A percentile compares a stretch with the other conserved stretches of the same genome.
phyloP scores from a whole-genome alignment of 2,888 invertebrate species.

The Meandrusa payeni region DNA sequence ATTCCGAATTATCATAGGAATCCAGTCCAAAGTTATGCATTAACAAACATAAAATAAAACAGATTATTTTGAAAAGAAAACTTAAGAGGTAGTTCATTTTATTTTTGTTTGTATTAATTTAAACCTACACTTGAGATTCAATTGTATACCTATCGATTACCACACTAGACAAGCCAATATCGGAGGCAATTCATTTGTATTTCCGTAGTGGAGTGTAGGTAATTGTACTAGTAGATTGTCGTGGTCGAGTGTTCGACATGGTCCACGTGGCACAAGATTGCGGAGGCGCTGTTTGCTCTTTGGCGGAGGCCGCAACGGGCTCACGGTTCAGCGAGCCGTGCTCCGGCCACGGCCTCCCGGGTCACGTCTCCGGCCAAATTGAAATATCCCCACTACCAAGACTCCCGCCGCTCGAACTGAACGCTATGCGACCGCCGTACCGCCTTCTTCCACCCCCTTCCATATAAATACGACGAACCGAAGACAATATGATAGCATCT shows the following conservation, averaged over 20 bases:
- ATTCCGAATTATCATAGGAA: no score
- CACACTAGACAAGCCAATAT: slow-evolving; percentile 27
- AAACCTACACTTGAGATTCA: no score
- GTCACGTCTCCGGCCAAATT: slow-evolving; percentile 77
- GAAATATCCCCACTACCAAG: slow-evolving; percentile 71
- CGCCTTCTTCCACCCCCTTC: slow-evolving; percentile 29
- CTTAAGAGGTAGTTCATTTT: no score
- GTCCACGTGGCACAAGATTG: slow-evolving; percentile 79
- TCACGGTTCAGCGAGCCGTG: slow-evolving; percentile 78
- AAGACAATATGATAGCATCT: slow-evolving; percentile 17
- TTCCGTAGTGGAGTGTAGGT: slow-evolving; percentile 48
- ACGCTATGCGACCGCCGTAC: slow-evolving; percentile 33
- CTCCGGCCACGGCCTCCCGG: slow-evolving; percentile 70
- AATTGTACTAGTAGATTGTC: slow-evolving; percentile 70
- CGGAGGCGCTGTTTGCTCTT: slow-evolving; percentile 79
- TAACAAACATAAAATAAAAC: no score
- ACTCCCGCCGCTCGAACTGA: slow-evolving; percentile 49
- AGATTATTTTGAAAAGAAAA: no score
- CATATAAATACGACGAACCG: slow-evolving; percentile 36
- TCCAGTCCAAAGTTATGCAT: no score
- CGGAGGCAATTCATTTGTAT: slow-evolving; percentile 22
- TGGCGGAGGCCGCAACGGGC: slow-evolving; percentile 72
- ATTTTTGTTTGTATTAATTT: no score
- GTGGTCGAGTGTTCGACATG: slow-evolving; percentile 70
- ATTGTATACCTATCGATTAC: slow-evolving; percentile 9